Evolutionary conservation across 1,140 invertebrate genomes (phyloP).

Genomic region (Aphaenogaster ashmeadi): DNA sequence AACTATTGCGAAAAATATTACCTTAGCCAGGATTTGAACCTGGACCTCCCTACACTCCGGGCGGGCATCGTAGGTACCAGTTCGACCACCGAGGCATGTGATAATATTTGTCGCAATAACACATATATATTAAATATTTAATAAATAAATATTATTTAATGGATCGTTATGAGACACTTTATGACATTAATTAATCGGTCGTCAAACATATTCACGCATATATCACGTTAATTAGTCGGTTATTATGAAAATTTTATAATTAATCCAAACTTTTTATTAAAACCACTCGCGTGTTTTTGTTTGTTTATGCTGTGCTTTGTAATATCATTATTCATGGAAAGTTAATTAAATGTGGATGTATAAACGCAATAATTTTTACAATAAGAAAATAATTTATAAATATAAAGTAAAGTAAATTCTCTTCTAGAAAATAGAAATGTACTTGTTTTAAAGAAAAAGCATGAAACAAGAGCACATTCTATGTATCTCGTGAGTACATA

Average conservation of each 20-base stretch:
- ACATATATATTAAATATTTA: too few relatives aligned
- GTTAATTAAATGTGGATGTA: not conserved
- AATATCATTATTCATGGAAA: constrained; percentile 1
- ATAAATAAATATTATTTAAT: not conserved
- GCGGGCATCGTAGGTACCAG: too few relatives aligned
- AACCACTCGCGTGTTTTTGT: not conserved
- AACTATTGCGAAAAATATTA: too few relatives aligned
- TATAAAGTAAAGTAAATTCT: not conserved
- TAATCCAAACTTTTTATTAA: constrained; percentile 1
- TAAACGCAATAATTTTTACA: not conserved
- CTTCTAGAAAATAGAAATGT: not conserved
- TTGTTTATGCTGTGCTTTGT: not conserved
- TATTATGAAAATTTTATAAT: not conserved
- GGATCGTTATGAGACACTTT: not conserved
- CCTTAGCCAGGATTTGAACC: too few relatives aligned
- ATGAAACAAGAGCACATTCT: not conserved
- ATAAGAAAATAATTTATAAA: not conserved
- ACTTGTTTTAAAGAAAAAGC: not conserved
- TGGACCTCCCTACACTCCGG: too few relatives aligned
- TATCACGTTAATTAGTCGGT: not conserved
- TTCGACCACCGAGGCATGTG: too few relatives aligned
- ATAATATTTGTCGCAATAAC: too few relatives aligned
- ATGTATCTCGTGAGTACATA: not conserved
- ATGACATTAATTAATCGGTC: not conserved
- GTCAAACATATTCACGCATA: not conserved